Evolutionary conservation across 2,888 invertebrate genomes (phyloP).

Genomic region (Chirona hameri): DNA sequence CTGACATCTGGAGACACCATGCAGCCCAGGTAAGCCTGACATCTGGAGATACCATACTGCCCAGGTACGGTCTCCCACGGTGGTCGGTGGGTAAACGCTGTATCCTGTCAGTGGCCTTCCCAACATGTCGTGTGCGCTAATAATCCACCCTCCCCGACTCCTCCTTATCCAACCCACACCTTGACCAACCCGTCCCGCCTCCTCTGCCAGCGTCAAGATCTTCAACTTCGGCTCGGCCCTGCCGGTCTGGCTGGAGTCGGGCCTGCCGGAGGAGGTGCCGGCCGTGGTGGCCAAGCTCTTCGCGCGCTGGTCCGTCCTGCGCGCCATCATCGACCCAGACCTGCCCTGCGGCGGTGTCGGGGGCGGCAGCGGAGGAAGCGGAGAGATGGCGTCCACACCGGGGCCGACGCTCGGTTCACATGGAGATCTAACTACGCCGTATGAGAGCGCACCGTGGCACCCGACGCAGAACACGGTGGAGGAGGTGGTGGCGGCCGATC

Average conservation of each 20-base stretch:
- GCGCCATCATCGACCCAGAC: conserved; percentile 53
- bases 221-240: conserved; percentile 42
- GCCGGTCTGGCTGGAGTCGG: not conserved
- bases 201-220: conserved; percentile 53
- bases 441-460: not conserved
- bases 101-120: too few species aligned
- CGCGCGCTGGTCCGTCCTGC: conserved; percentile 42
- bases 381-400: conserved; percentile 32
- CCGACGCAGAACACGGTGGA: not conserved
- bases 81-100: too few species aligned
- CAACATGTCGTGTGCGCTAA: conserved; percentile 45
- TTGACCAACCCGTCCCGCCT: conserved; percentile 46
- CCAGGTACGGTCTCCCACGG: too few species aligned
- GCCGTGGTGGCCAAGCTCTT: conserved; percentile 4
- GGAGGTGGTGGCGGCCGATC: not conserved
- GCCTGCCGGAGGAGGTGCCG: not conserved
- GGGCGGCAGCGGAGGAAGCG: conserved; percentile 40
- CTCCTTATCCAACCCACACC: conserved; percentile 54
- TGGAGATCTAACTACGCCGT: not conserved
- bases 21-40: too few species aligned
- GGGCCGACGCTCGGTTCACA: not conserved
- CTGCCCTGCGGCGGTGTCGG: conserved; percentile 46
- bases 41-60: too few species aligned
- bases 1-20: too few species aligned
- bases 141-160: conserved; percentile 40